Base-by-base conservation (phyloP, 2,113 vertebrate genomes). In the Origma solitaria region DNA sequence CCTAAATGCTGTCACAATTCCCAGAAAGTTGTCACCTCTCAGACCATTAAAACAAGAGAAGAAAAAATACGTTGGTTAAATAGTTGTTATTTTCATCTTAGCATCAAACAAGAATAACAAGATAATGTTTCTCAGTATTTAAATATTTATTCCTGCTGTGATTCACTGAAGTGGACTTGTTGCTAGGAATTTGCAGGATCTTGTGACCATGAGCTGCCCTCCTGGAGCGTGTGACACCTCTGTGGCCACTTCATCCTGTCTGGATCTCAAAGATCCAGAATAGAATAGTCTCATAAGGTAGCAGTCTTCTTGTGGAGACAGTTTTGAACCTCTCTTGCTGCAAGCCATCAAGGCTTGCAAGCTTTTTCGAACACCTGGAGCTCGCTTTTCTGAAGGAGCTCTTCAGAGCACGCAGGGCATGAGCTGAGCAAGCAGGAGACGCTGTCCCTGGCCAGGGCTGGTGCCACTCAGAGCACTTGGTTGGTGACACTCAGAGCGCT, bases 381-480 rank as follows among this genome's bases (percentile, higher is more conserved):
- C 17, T 47, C 42, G 9, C 5, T 44, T 69, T 37, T 27, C 3
- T 35, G 60, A 40, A 73, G n/a, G 19, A 47, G 45, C 11, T n/a
- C 22, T 21, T 20, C 24, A 38, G 17, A 35, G 15, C 9, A 5
- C 0, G 15, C 31, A 65, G 61, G 40, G 6, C 18, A 4, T 0
- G 23, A 37, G 4, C 17, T 28, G 82, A 37, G 10, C 13, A 25
- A 51, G 33, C 12, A 13, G 3, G 19, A 31, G 31, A 2, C n/a
- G n/a, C n/a, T n/a, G n/a, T n/a, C n/a, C n/a, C n/a, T n/a, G n/a
- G n/a, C n/a, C n/a, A n/a, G n/a, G n/a, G n/a, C 50, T 38, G 35
- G 45, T 83, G 69, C 3, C 13, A 28, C 49, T 18, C 19, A 31
- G 33, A 91, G 65, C 37, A 28, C 22, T 2, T n/a, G 7, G 35